Evolutionary conservation across 2,888 invertebrate species (phyloP), one percentile per base, ranked within the genome.

Genomic region (Dolichomitus sp.): DNA sequence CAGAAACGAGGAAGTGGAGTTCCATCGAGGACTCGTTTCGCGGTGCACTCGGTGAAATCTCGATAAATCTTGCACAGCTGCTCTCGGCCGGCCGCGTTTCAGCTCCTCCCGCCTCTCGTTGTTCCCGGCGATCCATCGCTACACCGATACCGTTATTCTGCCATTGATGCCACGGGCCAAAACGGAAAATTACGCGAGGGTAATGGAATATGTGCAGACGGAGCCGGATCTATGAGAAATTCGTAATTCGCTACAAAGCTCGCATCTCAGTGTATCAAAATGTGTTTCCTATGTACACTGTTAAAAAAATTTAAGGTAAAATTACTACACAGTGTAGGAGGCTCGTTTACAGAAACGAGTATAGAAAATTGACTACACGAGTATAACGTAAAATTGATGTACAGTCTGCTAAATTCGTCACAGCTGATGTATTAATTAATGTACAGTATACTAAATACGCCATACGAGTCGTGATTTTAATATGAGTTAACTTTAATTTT

Each of bases 21-120:
- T 75, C 77, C 77, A 75, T 63, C 57, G 57, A 70, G 66, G 12
- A 54, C 61, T 68, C 48, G 66, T 81, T 79, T 59, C 50, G 65
- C n/a, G 68, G 57, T 69, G 68, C 77, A 73, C 68, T 54, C 68
- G 77, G 61, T 68, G 77, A 77, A 73, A 81, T 81, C 59, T 69
- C 81, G 77, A 81, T 81, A 81, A 81, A 81, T 81, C 69, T 81
- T 68, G 68, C 68, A 69, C 68, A 77, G 66, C 68, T 77, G 72
- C 48, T 73, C 59, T 54, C 65, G 54, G 63, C 65, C 42, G 42
- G 27, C 6, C 50, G 50, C 9, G 61, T 72, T 76, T 76, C 57
- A 19, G 30, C 69, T 52, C 19, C 9, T 48, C 57, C 27, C 63
- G 14, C 33, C 52, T 9, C 63, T 40, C 52, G 1, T 33, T 54